Evolutionary conservation across 2,113 vertebrate genomes (phyloP), one percentile per base, ranked within the genome.

Genomic region (Lepisosteus osseus): DNA sequence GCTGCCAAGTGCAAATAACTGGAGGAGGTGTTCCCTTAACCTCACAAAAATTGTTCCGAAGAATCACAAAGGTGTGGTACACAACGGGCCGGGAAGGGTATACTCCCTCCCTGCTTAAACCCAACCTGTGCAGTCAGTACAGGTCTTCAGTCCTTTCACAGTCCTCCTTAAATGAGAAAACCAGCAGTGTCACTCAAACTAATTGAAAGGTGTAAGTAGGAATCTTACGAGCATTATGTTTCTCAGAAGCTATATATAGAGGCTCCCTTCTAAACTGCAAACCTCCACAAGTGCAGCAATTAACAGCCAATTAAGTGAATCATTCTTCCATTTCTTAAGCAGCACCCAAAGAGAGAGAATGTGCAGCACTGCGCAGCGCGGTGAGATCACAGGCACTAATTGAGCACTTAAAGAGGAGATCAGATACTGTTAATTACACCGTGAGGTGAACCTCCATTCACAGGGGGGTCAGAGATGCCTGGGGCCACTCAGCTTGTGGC

Each of bases 291-390:
- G 88, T 84, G 82, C 83, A 84, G 87, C 87, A 90, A 91, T 92
- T 91, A 90, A 87, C 86, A 86, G 84, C 85, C 85, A 91, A 90
- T 90, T 87, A 90, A 90, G 82, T 85, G 84, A 90, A 89, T 87
- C 82, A 88, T 82, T 73, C 61, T 62, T 78, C n/a, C 44, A 15
- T 65, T 73, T 65, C 84, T 82, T 85, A 87, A 87, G 87, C 90
- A 90, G 86, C 86, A 80, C 80, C 84, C 82, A 84, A 15, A 70
- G 67, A 66, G 68, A 68, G 56, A 57, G 40, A 73, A 29, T 2
- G 29, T 29, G 29, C 29, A 9, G 5, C 47, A 5, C 47, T 51
- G 47, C 47, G 47, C 47, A 6, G 47, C 47, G 15, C 47, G 12
- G n/a, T 6, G 5, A 11, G 8, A 6, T 14, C 29, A 54, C 13